Conservation (phyloP, 2,113 vertebrate species). For the Colossoma macropomum region DNA sequence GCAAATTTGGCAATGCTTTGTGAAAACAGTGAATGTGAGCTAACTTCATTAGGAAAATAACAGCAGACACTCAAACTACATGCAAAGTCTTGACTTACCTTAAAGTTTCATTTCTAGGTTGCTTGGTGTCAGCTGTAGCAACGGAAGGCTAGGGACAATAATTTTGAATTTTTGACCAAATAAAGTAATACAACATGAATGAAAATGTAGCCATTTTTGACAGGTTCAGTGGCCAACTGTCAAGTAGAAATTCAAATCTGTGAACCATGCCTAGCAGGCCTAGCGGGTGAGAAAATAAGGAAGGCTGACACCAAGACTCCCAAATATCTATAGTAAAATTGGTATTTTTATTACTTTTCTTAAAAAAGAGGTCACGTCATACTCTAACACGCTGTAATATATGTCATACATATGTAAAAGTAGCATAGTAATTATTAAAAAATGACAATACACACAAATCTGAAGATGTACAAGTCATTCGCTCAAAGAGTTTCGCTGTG, state of each 20-base stretch:
- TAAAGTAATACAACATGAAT: neutral
- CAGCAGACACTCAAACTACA: conserved; percentile 75
- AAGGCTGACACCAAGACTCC: no score
- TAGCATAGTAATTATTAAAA: no score
- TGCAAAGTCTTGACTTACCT: conserved; percentile 68
- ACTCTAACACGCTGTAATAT: no score
- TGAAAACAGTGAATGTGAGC: conserved; percentile 70
- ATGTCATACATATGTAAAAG: no score
- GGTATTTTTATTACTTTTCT: no score
- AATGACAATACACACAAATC: neutral
- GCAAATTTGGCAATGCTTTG: conserved; percentile 70
- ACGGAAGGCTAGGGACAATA: neutral
- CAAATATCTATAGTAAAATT: no score
- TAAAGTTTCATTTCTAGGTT: conserved; percentile 13
- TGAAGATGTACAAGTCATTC: neutral
- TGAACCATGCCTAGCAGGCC: no score
- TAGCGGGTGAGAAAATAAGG: no score
- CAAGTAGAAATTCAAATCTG: no score
- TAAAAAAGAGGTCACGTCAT: no score
- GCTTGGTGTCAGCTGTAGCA: neutral
- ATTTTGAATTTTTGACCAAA: neutral
- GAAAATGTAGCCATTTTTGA: neutral
- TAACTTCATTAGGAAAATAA: conserved; percentile 79
- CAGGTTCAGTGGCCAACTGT: neutral
- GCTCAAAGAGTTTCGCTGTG: neutral